These are phyloP conservation scores for Geodia barretti DNA, from an alignment of 37 sponge, comb jelly and placozoan genomes.

Conservation along the genomic window DNA sequence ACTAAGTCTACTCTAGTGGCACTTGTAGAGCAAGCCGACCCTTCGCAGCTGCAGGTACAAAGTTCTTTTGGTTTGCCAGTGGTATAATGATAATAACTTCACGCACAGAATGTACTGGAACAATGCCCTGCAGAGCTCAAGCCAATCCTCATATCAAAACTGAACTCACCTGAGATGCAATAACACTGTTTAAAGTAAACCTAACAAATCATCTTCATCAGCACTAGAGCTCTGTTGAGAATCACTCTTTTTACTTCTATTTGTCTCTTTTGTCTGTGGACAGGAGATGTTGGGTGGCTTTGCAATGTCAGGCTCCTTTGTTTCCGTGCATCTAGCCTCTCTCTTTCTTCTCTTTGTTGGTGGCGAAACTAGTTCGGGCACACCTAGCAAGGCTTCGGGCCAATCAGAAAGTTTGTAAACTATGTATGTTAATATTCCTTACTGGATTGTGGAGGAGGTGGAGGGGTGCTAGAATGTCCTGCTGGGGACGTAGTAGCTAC, in stretches of 20 bases:
- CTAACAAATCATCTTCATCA: neutral
- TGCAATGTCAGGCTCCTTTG: neutral
- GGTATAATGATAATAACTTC: neutral
- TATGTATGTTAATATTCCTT: too few species aligned
- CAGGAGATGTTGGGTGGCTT: neutral
- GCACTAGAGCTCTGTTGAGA: neutral
- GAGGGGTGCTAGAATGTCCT: neutral
- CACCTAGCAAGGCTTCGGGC: slow-evolving; percentile 1
- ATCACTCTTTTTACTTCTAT: too few species aligned
- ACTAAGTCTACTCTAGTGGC: neutral
- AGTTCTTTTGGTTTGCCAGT: neutral
- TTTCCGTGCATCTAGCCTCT: neutral
- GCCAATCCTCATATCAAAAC: neutral
- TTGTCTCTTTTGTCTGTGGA: too few species aligned
- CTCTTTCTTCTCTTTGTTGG: neutral
- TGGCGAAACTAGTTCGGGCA: neutral
- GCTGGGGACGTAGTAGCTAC: neutral
- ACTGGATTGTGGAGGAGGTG: slow-evolving; percentile 1
- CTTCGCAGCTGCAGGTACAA: neutral
- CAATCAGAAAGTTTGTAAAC: neutral
- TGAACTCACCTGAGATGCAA: neutral
- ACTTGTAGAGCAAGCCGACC: neutral
- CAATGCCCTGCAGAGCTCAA: too few species aligned
- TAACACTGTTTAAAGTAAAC: neutral
- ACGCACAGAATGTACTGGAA: neutral